Base-by-base conservation (phyloP, 2,888 invertebrate genomes). In the Anoncus sp. region DNA sequence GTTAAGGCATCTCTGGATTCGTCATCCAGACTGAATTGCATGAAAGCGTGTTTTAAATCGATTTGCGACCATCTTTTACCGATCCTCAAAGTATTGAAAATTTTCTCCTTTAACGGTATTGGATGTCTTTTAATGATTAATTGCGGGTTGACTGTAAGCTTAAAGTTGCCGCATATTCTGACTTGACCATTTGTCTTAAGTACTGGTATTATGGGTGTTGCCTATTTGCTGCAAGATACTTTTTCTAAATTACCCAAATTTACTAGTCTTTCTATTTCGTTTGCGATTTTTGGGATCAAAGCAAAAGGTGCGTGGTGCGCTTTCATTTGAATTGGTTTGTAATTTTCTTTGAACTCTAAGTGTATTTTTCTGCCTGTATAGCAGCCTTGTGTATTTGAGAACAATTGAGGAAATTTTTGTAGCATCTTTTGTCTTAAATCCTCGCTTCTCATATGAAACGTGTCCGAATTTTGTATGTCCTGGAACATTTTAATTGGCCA, bases 1-100 rank as follows among this genome's bases (percentile, higher is more conserved):
- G 88, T 90, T 16, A 89, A 66, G n/a, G 85, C 80, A 18, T 88
- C 78, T 70, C 83, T 79, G 75, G 86, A 84, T 22, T 87, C 85
- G 3, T 84, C 85, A 43, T 85, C 84, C 27, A 90, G 80, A 82
- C 86, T 86, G 24, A 90, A 51, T 72, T 91, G 88, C 75, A 89
- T 81, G 69, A 90, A 91, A 5, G 91, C 89, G 55, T 86, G 85
- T 7, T 77, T 75, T 24, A 90, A 24, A 67, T 81, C 81, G n/a
- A 81, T 77, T 75, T 86, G 86, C 9, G 83, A 81, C 80, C 85
- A 87, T 69, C 81, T 84, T 3, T 62, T 60, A 1, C 86, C 84
- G 2, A 84, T 83, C 14, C 82, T 60, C 70, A 87, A 76, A 12
- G 79, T 82, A 57, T 80, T 82, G 81, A 81, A 86, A 74, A 81